A percentile compares a stretch with the other conserved stretches of the same genome.
Evolutionary conservation across 2,888 invertebrate genomes (phyloP).

Genomic region (Drepanosiphum platanoidis): DNA sequence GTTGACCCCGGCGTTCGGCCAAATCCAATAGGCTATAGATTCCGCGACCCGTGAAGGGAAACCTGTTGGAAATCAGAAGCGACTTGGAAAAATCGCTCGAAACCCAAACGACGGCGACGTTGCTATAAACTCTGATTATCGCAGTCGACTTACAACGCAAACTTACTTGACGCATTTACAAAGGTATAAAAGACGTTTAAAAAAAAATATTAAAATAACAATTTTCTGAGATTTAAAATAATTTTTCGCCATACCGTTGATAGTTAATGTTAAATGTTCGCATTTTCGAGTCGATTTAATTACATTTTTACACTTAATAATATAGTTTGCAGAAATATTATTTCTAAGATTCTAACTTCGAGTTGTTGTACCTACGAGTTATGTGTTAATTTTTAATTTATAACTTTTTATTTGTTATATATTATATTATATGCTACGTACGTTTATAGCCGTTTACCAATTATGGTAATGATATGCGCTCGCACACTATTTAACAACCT

Average conservation of each 20-base stretch:
- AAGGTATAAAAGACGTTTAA: background rate
- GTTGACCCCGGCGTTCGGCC: conserved; percentile 46
- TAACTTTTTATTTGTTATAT: no score
- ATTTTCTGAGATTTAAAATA: background rate
- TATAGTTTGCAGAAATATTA: no score
- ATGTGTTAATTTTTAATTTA: no score
- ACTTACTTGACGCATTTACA: background rate
- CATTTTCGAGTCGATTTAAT: background rate
- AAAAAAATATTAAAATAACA: no score
- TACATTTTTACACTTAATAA: no score
- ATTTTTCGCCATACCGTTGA: background rate
- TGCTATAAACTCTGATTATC: background rate
- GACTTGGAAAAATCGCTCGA: background rate
- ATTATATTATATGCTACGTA: no score
- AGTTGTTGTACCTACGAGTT: no score
- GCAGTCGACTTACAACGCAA: background rate
- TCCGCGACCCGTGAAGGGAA: conserved; percentile 48
- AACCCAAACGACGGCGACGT: background rate
- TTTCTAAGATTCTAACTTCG: no score
- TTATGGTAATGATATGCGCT: no score
- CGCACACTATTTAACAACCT: no score
- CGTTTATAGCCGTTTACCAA: no score
- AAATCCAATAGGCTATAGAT: conserved; percentile 39
- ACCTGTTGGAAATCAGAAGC: conserved; percentile 50
- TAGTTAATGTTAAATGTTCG: background rate